A percentile compares a stretch with the other conserved stretches of the same genome.
These are phyloP conservation scores for Cryptotis parvus DNA, from an alignment of 2,113 vertebrate genomes.

Conservation along the genomic window DNA sequence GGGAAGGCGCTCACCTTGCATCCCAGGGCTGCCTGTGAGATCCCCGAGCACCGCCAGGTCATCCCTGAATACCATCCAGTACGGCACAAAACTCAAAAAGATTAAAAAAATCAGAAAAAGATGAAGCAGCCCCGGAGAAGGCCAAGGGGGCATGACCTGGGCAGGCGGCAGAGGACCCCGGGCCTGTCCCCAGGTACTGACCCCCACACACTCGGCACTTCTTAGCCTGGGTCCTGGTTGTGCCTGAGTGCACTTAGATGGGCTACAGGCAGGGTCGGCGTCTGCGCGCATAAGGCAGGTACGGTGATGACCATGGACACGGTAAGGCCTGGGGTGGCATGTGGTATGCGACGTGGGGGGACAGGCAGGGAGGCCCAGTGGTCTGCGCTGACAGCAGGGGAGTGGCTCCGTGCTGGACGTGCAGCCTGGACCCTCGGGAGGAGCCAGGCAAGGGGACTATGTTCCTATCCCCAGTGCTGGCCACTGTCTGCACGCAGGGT, in stretches of 20 bases:
- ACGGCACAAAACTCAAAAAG: too few relatives aligned
- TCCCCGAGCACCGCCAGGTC: too few relatives aligned
- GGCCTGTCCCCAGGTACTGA: background rate
- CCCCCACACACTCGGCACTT: too few relatives aligned
- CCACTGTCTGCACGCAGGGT: fast-evolving
- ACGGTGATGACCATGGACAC: background rate
- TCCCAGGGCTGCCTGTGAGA: too few relatives aligned
- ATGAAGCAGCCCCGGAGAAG: background rate
- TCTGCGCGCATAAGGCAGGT: background rate
- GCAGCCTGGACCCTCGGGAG: too few relatives aligned
- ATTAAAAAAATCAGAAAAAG: background rate
- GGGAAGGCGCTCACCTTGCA: fast-evolving
- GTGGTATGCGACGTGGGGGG: too few relatives aligned
- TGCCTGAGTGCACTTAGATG: fast-evolving
- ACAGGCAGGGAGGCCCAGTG: background rate
- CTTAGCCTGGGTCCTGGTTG: too few relatives aligned
- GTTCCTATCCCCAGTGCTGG: background rate
- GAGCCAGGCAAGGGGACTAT: too few relatives aligned
- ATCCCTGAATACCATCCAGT: too few relatives aligned
- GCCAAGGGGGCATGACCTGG: background rate
- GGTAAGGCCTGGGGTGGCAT: too few relatives aligned
- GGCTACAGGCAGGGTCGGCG: background rate
- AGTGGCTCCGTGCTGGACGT: too few relatives aligned
- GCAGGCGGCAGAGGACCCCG: background rate
- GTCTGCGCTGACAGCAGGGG: too few relatives aligned